These are phyloP conservation scores for Cheilosia soror DNA, from an alignment of 2,888 invertebrate species.

Conservation along the genomic window DNA sequence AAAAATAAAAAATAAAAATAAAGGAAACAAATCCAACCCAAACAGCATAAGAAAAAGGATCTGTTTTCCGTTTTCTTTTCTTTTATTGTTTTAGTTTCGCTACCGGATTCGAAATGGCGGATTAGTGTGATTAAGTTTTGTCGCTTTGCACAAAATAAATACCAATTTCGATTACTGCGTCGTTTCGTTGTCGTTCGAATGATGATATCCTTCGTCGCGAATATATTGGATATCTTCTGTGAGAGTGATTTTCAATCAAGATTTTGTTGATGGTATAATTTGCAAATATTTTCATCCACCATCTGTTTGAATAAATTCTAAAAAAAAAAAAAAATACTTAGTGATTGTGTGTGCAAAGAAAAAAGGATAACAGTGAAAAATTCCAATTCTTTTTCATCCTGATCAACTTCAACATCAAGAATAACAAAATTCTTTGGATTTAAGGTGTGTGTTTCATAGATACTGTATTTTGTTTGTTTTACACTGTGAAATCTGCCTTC, in stretches of 20 bases:
- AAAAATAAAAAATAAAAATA: conserved; percentile 15
- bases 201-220: conserved; percentile 3
- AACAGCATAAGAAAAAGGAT: conserved; percentile 56
- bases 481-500: conserved; percentile 75
- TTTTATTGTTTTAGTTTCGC: conserved; percentile 54
- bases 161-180: conserved; percentile 33
- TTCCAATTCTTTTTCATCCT: neutral
- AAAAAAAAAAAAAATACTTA: conserved; percentile 15
- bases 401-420: neutral
- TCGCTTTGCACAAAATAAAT: conserved; percentile 12
- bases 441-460: conserved; percentile 70
- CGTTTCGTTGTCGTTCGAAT: conserved; percentile 12
- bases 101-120: conserved; percentile 43
- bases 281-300: neutral
- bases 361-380: conserved; percentile 56
- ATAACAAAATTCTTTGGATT: conserved; percentile 31
- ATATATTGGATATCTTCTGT: conserved; percentile 2
- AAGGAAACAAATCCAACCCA: conserved; percentile 18
- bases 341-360: conserved; percentile 23
- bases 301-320: conserved; percentile 13
- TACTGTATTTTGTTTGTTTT: conserved; percentile 31
- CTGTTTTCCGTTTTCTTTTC: conserved; percentile 47
- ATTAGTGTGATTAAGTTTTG: conserved; percentile 34
- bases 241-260: conserved; percentile 11
- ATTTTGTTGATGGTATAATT: conserved; percentile 6